Evolutionary conservation across 2,888 invertebrate genomes (phyloP).

Genomic region (Drepanosiphum platanoidis): DNA sequence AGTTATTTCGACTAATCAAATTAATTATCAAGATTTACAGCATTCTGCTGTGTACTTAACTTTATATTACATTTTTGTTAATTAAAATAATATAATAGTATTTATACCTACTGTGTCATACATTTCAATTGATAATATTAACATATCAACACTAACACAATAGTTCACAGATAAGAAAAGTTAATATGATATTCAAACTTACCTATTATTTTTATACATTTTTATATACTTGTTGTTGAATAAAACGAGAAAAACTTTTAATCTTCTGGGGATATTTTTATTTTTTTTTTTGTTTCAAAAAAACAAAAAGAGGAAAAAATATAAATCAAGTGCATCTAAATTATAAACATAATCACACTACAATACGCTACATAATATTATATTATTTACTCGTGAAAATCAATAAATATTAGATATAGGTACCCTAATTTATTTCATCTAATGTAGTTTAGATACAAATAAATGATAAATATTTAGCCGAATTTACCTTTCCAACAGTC

Average conservation of each 20-base stretch:
- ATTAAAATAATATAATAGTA: no score
- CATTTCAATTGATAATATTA: no score
- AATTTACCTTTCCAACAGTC: conserved; percentile 67
- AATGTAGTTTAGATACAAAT: not conserved
- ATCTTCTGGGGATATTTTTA: no score
- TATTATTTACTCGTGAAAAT: no score
- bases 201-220: not conserved
- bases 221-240: not conserved
- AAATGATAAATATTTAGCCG: no score
- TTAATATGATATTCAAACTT: conserved; percentile 20
- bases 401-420: no score
- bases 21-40: no score
- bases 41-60: no score
- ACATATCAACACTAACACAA: not conserved
- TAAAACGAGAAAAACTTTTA: not conserved
- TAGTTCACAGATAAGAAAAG: conserved; percentile 6
- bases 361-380: not conserved
- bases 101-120: no score
- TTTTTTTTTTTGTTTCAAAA: no score
- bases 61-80: no score
- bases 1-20: no score
- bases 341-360: not conserved
- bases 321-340: not conserved
- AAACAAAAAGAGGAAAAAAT: not conserved
- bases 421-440: not conserved